These are phyloP conservation scores for Sycobia sp. DNA, from an alignment of 1,140 invertebrate species.

Conservation along the genomic window DNA sequence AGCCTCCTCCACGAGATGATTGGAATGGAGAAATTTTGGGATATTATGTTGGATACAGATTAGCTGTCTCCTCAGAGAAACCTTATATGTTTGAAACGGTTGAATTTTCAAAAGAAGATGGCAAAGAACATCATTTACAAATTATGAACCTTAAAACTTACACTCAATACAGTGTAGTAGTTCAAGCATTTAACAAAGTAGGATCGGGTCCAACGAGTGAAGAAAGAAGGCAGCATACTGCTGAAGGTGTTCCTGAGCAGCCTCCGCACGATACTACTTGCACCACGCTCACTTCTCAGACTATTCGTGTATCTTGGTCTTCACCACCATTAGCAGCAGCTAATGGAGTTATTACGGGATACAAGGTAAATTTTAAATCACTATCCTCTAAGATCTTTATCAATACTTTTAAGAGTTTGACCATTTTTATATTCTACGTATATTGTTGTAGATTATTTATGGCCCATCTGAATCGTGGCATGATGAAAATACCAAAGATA, in stretches of 20 bases:
- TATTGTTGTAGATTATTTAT: constrained; percentile 85
- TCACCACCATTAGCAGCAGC: constrained; percentile 87
- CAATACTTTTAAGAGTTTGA: background rate
- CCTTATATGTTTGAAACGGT: constrained; percentile 91
- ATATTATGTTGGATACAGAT: constrained; percentile 88
- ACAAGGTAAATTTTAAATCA: constrained; percentile 67
- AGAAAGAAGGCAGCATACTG: constrained; percentile 88
- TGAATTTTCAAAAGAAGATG: constrained; percentile 88
- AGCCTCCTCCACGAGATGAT: constrained; percentile 83
- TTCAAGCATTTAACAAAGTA: constrained; percentile 94
- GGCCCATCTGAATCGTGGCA: constrained; percentile 91
- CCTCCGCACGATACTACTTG: constrained; percentile 90
- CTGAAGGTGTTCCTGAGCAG: constrained; percentile 90
- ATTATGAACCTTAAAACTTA: constrained; percentile 86
- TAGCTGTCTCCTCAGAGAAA: constrained; percentile 87
- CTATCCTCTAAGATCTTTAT: background rate
- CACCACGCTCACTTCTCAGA: constrained; percentile 89
- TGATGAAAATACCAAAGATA: constrained; percentile 90
- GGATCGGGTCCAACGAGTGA: constrained; percentile 89
- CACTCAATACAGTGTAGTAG: constrained; percentile 92
- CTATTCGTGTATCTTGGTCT: constrained; percentile 91
- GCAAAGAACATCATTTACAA: constrained; percentile 85
- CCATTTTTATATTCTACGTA: background rate
- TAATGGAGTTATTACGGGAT: constrained; percentile 94
- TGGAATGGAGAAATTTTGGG: constrained; percentile 94